A percentile compares a stretch with the other conserved stretches of the same genome.
phyloP scores from a whole-genome alignment of 2,797 vertebrate species.

The Rhynchonycteris naso region DNA sequence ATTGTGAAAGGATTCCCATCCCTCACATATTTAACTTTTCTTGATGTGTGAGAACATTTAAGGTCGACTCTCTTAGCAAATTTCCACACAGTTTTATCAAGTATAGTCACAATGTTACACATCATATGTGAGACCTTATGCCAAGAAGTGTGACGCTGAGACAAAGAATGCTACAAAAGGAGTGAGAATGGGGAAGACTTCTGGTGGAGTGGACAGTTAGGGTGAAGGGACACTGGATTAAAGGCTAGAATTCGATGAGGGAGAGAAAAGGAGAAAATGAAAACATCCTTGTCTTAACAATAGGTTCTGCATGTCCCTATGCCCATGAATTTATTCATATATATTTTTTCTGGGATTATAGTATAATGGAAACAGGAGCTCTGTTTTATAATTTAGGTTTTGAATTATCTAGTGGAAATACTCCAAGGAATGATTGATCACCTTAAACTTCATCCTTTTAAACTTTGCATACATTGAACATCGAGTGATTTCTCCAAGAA shows the following conservation, averaged over 20 bases:
- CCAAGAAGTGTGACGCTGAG: neutral
- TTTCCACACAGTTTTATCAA: no score
- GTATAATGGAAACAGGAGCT: neutral
- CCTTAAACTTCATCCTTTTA: neutral
- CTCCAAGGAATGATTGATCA: neutral
- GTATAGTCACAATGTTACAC: no score
- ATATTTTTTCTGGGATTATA: neutral
- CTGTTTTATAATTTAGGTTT: neutral
- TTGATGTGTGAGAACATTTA: no score
- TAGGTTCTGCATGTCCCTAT: accelerated
- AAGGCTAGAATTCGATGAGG: neutral
- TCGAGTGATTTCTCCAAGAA: neutral
- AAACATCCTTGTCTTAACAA: neutral
- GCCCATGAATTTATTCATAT: neutral
- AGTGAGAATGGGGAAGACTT: neutral
- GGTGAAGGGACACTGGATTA: accelerated
- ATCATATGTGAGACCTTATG: neutral
- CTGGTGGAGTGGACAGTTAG: neutral
- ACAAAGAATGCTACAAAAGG: neutral
- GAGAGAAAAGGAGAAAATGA: neutral
- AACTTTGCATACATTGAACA: neutral
- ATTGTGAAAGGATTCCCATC: no score
- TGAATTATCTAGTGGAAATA: neutral
- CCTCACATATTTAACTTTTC: no score
- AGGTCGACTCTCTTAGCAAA: no score